Base-by-base conservation (phyloP, 2,797 vertebrate species). In the Aeoliscus strigatus region DNA sequence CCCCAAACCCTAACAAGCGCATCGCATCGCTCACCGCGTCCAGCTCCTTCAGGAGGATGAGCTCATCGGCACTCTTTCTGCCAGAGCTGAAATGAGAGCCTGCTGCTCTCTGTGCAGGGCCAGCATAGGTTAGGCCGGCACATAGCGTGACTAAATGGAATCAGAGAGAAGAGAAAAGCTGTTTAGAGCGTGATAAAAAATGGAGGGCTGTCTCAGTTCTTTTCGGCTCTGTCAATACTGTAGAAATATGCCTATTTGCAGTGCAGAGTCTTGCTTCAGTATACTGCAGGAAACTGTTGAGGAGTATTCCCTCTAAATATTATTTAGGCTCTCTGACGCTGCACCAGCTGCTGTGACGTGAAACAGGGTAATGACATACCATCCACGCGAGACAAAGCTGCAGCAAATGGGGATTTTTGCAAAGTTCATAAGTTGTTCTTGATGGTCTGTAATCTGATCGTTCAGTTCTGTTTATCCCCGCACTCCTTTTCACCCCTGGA, bases 21-120 rank as follows among this genome's bases (percentile, higher is more conserved):
- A 81, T 77, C 64, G 45, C 75, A 74, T 81, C 75, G 70, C 70
- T 72, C 74, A 73, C 71, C 55, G 27, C 31, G 78, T 80, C 80
- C 76, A 77, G 82, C 67, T 81, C 67, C 66, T 76, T 72, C 45
- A 63, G 46, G 66, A 77, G 73, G 73, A 83, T 87, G 82, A 87
- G 82, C 82, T 87, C 85, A 87, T 87, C 80, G 54, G 46, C 76
- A 66, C 77, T 67, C 55, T 55, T 18, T 57, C 65, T 86, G 83
- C 83, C 85, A 87, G 77, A 69, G 69, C 66, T 77, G 80, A 84
- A 84, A 84, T 74, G 67, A 81, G 81, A 85, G 80, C 79, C 81
- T 78, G 60, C 70, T 84, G 81, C 79, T 84, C 70, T 52, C 52
- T 46, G 68, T 52, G 56, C 62, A 58, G 65, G 76, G 73, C 77